Conservation (phyloP, 2,797 vertebrate species). For the Cryptoprocta ferox region DNA sequence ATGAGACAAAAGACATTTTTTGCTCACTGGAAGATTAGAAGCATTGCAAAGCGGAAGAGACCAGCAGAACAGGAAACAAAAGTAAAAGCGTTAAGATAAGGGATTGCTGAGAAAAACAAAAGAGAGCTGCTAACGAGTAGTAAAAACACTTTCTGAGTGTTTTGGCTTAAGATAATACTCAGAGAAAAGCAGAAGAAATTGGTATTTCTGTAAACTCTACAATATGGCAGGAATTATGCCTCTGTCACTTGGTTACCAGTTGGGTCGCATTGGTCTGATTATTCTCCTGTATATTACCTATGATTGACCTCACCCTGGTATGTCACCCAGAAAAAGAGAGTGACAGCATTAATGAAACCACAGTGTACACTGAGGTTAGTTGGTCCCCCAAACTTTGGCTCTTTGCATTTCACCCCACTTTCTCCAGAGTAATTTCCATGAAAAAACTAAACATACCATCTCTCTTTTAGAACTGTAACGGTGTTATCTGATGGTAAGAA, state of each 20-base stretch:
- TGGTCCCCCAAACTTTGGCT: background rate
- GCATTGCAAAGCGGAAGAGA: constrained; percentile 60
- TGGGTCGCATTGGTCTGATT: background rate
- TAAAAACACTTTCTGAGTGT: constrained; percentile 30
- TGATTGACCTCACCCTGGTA: background rate
- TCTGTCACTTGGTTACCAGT: background rate
- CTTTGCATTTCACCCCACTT: background rate
- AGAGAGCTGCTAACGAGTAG: background rate
- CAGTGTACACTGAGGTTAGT: background rate
- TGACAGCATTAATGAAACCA: background rate
- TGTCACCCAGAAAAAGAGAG: background rate
- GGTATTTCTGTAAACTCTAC: background rate
- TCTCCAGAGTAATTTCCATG: background rate
- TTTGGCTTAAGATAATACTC: background rate
- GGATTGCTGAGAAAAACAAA: constrained; percentile 42
- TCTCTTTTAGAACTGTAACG: background rate
- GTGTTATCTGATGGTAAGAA: background rate
- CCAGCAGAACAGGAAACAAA: constrained; percentile 63
- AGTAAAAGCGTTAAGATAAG: constrained; percentile 53
- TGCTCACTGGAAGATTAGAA: constrained; percentile 32
- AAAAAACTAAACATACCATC: background rate
- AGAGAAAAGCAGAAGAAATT: background rate
- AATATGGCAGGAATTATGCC: background rate
- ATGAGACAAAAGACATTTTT: constrained; percentile 32
- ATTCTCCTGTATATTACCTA: background rate